Percentiles rank a stretch among this genome's conserved stretches.
Evolutionary conservation across 2,113 vertebrate genomes (phyloP).

Genomic region (Corvus hawaiiensis): DNA sequence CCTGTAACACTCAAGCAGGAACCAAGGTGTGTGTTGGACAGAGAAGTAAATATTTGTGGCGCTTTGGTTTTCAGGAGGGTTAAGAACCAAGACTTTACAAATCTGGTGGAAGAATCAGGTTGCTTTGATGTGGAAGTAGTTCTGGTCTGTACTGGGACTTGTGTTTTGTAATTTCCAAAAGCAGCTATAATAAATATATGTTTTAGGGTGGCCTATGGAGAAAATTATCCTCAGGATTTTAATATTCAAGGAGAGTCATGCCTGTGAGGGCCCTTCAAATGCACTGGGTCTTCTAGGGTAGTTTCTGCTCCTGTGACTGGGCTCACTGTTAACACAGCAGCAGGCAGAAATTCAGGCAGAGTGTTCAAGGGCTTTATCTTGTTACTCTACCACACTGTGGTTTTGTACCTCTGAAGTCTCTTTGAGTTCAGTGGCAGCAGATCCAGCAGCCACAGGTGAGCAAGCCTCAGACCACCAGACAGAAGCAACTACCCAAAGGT

Average conservation of each 20-base stretch:
- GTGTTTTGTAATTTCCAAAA: conserved; percentile 34
- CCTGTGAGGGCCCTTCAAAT: background rate
- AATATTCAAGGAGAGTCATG: background rate
- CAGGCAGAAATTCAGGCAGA: background rate
- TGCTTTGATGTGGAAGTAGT: conserved; percentile 63
- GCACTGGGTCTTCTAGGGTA: background rate
- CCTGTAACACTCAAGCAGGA: conserved; percentile 45
- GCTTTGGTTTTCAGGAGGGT: conserved; percentile 30
- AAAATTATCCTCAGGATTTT: background rate
- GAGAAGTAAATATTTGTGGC: conserved; percentile 60
- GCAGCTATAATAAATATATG: conserved; percentile 12
- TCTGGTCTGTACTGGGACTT: conserved; percentile 4
- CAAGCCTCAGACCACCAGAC: background rate
- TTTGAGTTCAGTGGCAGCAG: background rate
- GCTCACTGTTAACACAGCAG: background rate
- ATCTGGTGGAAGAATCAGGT: background rate
- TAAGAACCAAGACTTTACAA: conserved; percentile 31
- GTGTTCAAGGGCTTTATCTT: background rate
- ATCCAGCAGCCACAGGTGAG: background rate
- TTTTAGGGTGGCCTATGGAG: background rate
- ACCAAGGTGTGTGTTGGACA: conserved; percentile 46
- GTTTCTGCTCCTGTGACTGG: background rate
- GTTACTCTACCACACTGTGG: background rate
- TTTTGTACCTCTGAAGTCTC: background rate
- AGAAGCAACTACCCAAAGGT: background rate